Evolutionary conservation across 2,797 vertebrate genomes (phyloP), one percentile per base, ranked within the genome.

Genomic region (Gymnopithys bicolor): DNA sequence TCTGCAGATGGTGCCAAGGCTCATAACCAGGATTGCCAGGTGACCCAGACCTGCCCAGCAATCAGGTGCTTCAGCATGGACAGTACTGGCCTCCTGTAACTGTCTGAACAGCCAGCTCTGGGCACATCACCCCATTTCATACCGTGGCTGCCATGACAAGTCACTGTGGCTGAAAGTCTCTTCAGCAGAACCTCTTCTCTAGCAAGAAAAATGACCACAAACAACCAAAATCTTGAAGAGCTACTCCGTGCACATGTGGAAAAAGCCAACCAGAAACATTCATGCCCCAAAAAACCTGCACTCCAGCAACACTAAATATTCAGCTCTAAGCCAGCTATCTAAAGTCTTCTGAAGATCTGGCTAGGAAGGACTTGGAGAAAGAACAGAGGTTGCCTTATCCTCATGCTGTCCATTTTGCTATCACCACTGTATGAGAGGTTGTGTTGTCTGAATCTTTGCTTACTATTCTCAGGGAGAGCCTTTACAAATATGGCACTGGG

Each of bases 181-280:
- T 24, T 33, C 21, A n/a, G 32, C 16, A 82, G n/a, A 82, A 71
- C 11, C 12, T 59, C 46, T 83, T 43, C 1, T 1, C 19, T 24
- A 74, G 68, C 23, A 67, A 85, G 16, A 82, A 89, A 63, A 63
- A 49, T 30, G 5, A 63, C 41, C 53, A 80, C 32, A 62, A 69
- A 41, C 30, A 39, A 46, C 62, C 30, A 39, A 46, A 58, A 85
- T 33, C 62, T 25, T 75, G 43, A 94, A 85, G 60, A 83, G 39
- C 32, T 53, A 14, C 37, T 87, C 33, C 0, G 0, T 62, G 78
- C 19, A 55, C 7, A 60, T 4, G 28, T 0, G 2, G 73, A 66
- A 63, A 63, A 85, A 81, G 30, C 35, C 9, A 9, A 59, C 51
- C 27, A 85, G 87, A 89, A 80, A 64, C n/a, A 19, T 48, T 84